Percentiles rank a stretch among this genome's conserved stretches.
phyloP scores from a whole-genome alignment of 1,140 invertebrate species.

The Penaeus japonicus region DNA sequence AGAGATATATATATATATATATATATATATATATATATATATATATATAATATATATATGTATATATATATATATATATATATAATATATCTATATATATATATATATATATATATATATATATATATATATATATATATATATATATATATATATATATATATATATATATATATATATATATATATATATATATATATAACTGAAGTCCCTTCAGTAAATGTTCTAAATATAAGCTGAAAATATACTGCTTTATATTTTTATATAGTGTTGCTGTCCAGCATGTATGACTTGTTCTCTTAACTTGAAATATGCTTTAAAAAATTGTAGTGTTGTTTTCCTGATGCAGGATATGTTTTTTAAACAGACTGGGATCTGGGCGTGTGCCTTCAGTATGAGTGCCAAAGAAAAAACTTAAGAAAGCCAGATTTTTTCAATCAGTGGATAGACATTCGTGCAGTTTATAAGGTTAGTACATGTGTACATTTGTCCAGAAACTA shows the following conservation, averaged over 20 bases:
- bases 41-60: not conserved
- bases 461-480: slow-evolving; percentile 61
- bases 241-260: no score
- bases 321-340: no score
- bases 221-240: no score
- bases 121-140: no score
- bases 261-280: no score
- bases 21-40: not conserved
- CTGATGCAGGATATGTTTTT: not conserved
- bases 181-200: no score
- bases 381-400: slow-evolving; percentile 41
- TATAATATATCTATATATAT: not conserved
- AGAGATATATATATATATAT: not conserved
- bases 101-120: not conserved
- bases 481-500: not conserved
- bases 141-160: no score
- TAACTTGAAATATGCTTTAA: no score
- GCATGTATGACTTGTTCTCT: no score
- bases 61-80: no score
- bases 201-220: no score
- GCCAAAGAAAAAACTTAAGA: slow-evolving; percentile 27
- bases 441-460: slow-evolving; percentile 66
- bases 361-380: slow-evolving; percentile 49
- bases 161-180: no score
- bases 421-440: slow-evolving; percentile 62